Percentiles rank a stretch among this genome's conserved stretches.
These are phyloP conservation scores for Caenorhabditis sinica DNA, from an alignment of 2,888 invertebrate genomes.

Conservation along the genomic window DNA sequence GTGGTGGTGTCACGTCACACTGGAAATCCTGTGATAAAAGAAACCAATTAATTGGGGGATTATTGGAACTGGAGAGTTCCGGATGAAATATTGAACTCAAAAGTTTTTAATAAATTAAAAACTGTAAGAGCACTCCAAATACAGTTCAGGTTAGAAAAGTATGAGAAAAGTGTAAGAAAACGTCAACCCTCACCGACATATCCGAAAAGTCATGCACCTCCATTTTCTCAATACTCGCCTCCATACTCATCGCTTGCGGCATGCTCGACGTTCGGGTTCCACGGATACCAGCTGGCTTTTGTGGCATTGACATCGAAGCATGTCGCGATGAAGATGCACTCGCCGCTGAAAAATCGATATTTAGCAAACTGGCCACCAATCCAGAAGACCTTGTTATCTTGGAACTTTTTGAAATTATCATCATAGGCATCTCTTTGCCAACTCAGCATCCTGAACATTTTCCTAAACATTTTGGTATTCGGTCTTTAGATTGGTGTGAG, in stretches of 20 bases:
- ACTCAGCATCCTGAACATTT: no score
- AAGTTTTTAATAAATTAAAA: conserved; percentile 1
- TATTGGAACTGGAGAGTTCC: no score
- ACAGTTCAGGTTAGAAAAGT: conserved; percentile 10
- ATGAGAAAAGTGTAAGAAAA: conserved; percentile 31
- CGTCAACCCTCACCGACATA: conserved; percentile 56
- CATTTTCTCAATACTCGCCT: conserved; percentile 63
- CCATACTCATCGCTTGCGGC: conserved; percentile 76
- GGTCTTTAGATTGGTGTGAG: no score
- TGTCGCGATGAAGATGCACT: conserved; percentile 82
- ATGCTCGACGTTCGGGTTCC: conserved; percentile 80
- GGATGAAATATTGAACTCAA: background rate
- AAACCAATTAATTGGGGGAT: background rate
- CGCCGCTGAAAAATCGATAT: conserved; percentile 70
- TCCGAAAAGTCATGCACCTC: conserved; percentile 60
- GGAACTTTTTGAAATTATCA: no score
- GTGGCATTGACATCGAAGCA: conserved; percentile 83
- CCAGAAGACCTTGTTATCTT: no score
- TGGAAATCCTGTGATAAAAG: conserved; percentile 46
- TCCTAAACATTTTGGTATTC: no score
- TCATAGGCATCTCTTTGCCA: no score
- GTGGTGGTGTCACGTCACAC: conserved; percentile 77
- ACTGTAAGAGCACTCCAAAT: conserved; percentile 23
- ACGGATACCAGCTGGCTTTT: conserved; percentile 78
- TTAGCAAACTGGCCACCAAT: no score